Evolutionary conservation across 2,113 vertebrate genomes (phyloP), one percentile per base, ranked within the genome.

Genomic region (Porphyrio hochstetteri): DNA sequence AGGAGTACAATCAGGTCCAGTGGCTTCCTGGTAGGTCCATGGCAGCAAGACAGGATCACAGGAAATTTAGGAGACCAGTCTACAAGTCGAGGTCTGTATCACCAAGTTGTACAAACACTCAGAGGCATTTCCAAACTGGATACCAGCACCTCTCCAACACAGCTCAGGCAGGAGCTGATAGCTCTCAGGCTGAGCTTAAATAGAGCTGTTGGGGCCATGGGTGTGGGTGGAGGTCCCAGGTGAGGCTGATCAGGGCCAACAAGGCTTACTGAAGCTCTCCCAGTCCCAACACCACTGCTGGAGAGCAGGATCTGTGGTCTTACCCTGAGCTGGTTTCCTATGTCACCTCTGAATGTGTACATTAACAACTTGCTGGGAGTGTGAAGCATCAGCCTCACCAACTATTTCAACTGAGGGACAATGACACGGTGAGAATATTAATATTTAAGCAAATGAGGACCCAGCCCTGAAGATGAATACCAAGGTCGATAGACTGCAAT

Each of bases 91-190:
- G 2, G 0, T 10, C 42, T 6, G 1, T 17, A 64, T 6, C 7
- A 24, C 12, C 1, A 1, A 40, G 7, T 13, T 11, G 19, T 7
- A 10, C 23, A 44, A 33, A 17, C 9, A 36, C 2, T 0, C 1
- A 56, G 13, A 16, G 4, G 0, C 38, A 33, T 16, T 29, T 1
- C 38, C 2, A 59, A 68, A 0, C 15, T 33, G 0, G 0, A 61
- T 1, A 25, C 7, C 0, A 1, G 0, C 1, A 27, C 1, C 7
- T 2, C 29, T 31, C 24, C 1, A 60, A 10, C 2, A 29, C 6
- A 80, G 13, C 27, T 25, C 5, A 48, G 5, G 0, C 0, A 60
- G 1, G 1, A 35, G 1, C 2, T 55, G 0, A 48, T 0, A 0
- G 3, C 1, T 8, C 14, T 5, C 17, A 36, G 23, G 38, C 29